Base-by-base conservation (phyloP, 2,888 invertebrate genomes). In the Orthonevra nobilis region DNA sequence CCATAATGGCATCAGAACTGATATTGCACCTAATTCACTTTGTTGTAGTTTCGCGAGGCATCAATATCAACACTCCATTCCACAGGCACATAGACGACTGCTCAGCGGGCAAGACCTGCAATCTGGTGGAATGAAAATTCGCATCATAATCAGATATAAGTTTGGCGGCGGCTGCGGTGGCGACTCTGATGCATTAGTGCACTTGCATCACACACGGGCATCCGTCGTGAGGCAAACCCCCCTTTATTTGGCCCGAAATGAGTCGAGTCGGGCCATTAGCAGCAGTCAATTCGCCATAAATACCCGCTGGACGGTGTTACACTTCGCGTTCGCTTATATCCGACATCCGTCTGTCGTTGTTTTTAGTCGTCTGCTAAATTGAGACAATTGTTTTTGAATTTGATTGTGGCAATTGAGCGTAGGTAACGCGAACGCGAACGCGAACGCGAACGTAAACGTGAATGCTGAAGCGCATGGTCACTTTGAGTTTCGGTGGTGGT, bases 401-500 rank as follows among this genome's bases (percentile, higher is more conserved):
- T 87, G 87, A 87, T 87, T 87, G 87, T 84, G 86, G 84, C 87
- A 87, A 87, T 87, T 87, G 86, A 86, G 85, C 86, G 85, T 84
- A 81, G 84, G 84, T 84, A 82, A 82, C 54, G 64, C 38, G 64
- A 81, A 81, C 75, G 82, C n/a, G n/a, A n/a, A n/a, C n/a, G n/a
- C n/a, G n/a, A n/a, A n/a, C n/a, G n/a, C n/a, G n/a, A n/a, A n/a
- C n/a, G n/a, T n/a, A n/a, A n/a, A n/a, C n/a, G n/a, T n/a, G n/a
- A n/a, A n/a, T n/a, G n/a, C n/a, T 73, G 81, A 75, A 81, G 82
- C 82, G 82, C 83, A 83, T 82, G 83, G 83, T 75, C 81, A 82
- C 79, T 79, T 79, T 68, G 68, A 61, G 66, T 42, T 68, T 73
- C 44, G 68, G 74, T 66, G 66, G 52, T 74, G n/a, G n/a, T n/a